Evolutionary conservation across 2,797 vertebrate species (phyloP).

Genomic region (Syngnathus rostellatus): DNA sequence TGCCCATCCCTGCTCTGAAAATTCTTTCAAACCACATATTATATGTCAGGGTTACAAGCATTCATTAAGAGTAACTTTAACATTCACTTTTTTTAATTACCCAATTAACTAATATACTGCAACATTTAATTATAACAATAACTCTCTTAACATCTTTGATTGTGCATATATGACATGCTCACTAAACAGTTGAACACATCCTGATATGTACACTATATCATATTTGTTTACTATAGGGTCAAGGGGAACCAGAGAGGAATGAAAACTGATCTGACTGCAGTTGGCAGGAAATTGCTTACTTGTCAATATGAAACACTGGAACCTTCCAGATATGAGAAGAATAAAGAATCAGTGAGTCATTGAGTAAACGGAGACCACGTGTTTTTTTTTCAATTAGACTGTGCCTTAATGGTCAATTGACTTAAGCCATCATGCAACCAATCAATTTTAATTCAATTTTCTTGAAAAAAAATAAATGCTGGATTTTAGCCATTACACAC

Average conservation of each 20-base stretch:
- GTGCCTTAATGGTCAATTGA: background rate
- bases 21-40: background rate
- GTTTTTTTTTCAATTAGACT: too few relatives aligned
- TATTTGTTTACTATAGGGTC: background rate
- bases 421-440: background rate
- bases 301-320: too few relatives aligned
- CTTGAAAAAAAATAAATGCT: too few relatives aligned
- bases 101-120: too few relatives aligned
- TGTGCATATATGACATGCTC: background rate
- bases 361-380: background rate
- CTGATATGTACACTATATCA: background rate
- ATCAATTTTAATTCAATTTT: background rate
- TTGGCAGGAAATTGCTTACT: conserved; percentile 2
- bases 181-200: background rate
- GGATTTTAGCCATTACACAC: background rate
- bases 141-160: background rate
- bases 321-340: background rate
- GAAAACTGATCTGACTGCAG: conserved; percentile 6
- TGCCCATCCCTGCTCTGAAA: too few relatives aligned
- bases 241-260: background rate
- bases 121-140: too few relatives aligned
- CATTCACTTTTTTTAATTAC: too few relatives aligned
- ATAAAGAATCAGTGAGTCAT: background rate
- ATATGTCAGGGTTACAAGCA: background rate
- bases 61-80: too few relatives aligned